Base-by-base conservation (phyloP, 1,140 invertebrate species). In the Pachypeltis micranthus region DNA sequence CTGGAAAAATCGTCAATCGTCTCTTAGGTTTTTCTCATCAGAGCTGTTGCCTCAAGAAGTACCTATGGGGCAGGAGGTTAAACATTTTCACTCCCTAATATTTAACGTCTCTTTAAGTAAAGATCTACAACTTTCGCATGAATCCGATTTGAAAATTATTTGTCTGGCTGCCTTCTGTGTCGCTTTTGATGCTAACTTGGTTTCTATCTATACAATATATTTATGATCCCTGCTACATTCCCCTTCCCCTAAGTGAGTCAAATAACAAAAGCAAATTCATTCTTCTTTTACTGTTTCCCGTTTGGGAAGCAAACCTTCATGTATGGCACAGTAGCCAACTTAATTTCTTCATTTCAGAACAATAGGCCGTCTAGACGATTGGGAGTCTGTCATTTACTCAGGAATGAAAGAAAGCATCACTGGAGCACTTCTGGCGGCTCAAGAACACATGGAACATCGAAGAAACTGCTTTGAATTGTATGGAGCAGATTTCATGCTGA, bases 381-480 rank as follows among this genome's bases (percentile, higher is more conserved):
- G 89, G 88, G 81, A 87, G 28, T 78, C 84, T 29, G 76, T 86
- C 31, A 91, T 94, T 65, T 92, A 91, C 73, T 89, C 91, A 0
- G 89, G 88, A 2, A 95, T 96, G 84, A 87, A 85, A 65, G 85
- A 92, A 72, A 85, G 87, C 29, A 82, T 97, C 12, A 83, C 94
- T 2, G 91, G 90, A 44, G 83, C 91, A 1, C 81, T 95, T 74
- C 74, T 95, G 31, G 86, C 88, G 0, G 89, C 90, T 57, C 91
- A 95, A 69, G 87, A 90, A 44, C 80, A 82, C 0, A 90, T 95
- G 81, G 90, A 93, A 70, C 81, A 87, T 26, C 78, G 90, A 56
- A 87, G 85, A 68, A 93, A 93, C 68, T 89, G 87, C 59, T 97
- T 94, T 74, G 92, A 96, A 74, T 74, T 96, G 2, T 95, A 92